Evolutionary conservation across 2,797 vertebrate genomes (phyloP), one percentile per base, ranked within the genome.

Genomic region (Pantherophis vulpinus): DNA sequence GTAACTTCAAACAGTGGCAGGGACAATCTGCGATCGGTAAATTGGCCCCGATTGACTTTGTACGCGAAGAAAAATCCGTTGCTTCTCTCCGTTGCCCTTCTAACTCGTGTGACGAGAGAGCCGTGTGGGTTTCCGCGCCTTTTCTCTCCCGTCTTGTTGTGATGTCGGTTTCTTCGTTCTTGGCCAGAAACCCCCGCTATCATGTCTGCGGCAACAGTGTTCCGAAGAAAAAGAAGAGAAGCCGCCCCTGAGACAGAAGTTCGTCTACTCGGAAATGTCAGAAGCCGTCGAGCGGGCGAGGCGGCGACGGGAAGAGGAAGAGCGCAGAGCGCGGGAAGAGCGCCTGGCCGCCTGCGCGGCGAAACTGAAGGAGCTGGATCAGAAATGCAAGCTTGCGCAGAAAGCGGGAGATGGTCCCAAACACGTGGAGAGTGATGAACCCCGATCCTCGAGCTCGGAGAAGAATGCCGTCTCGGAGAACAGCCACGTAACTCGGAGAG

Each of bases 301-400:
- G 32, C 98, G 97, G 74, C 98, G 99, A 1, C 98, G 99, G 0
- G 99, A 99, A 91, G 99, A 99, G 94, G 99, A 99, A 95, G 99
- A 99, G 95, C 97, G 99, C 2, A 98, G 99, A 0, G 98, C 98
- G 5, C 98, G 99, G 0, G 99, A 99, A 91, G 99, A 99, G 95
- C 97, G 99, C 5, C 97, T 99, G 95, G 99, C 99, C 0, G 99
- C 99, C 55, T 99, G 99, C 0, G 99, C 99, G 0, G 99, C 99
- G 94, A 99, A 99, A 93, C 98, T 99, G n/a, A 99, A 99, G 87
- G 98, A 98, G 93, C 98, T 99, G 89, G 99, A 99, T 93, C 99
- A 99, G 96, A 99, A 99, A 94, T 98, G 98, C 56, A 99, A 98
- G 97, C 98, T 98, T 95, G 98, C 96, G 0, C 98, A 98, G 58